phyloP scores from a whole-genome alignment of 2,888 invertebrate species.

The Tethea ocularis region DNA sequence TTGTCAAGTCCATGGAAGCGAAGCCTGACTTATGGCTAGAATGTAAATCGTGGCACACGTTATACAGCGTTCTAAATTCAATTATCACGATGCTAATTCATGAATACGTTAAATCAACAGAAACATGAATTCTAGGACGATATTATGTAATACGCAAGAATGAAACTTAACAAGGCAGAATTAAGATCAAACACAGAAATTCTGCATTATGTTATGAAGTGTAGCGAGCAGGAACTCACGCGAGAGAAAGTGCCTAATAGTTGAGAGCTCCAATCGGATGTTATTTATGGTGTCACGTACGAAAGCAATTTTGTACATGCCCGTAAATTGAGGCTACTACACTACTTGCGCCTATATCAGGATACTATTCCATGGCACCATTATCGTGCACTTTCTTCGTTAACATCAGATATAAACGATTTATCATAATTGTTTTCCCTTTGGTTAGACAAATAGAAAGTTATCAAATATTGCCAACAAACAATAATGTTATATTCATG shows the following conservation, averaged over 20 bases:
- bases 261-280: conserved; percentile 46
- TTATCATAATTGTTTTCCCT: neutral
- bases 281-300: conserved; percentile 65
- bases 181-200: neutral
- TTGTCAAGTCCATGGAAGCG: conserved; percentile 42
- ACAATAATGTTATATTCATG: conserved; percentile 12
- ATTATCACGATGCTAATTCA: neutral
- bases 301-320: conserved; percentile 47
- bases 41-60: conserved; percentile 6
- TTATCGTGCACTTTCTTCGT: conserved; percentile 16
- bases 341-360: conserved; percentile 17
- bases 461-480: neutral
- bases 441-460: neutral
- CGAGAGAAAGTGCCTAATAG: conserved; percentile 58
- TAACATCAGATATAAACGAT: neutral
- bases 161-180: neutral
- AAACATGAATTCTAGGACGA: neutral
- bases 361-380: conserved; percentile 9
- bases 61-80: neutral
- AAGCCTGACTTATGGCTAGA: conserved; percentile 12
- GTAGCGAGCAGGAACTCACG: conserved; percentile 10
- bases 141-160: neutral
- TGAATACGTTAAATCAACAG: neutral
- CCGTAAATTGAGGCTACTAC: conserved; percentile 38
- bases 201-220: conserved; percentile 2